phyloP scores from a whole-genome alignment of 2,113 vertebrate genomes.

The Sturnus vulgaris region DNA sequence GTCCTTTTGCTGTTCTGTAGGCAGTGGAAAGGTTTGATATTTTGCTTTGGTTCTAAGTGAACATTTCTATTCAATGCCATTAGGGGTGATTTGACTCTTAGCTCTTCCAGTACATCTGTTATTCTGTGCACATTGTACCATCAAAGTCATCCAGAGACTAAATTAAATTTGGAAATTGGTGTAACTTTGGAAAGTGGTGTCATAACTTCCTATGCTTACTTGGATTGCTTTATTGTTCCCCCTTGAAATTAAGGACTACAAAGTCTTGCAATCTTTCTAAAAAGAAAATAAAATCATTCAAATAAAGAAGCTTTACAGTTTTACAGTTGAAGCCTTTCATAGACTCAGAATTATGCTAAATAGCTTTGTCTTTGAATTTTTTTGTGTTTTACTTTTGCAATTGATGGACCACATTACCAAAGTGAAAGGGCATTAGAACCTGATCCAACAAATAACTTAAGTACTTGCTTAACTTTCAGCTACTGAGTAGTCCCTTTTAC shows the following conservation, averaged over 20 bases:
- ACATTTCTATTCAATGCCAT: not conserved
- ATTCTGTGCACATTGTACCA: not conserved
- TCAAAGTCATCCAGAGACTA: not conserved
- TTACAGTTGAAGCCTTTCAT: not conserved
- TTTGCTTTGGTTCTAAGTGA: not conserved
- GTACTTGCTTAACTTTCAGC: slow-evolving; percentile 11
- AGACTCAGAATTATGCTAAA: not conserved
- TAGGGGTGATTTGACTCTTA: not conserved
- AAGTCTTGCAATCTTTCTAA: not conserved
- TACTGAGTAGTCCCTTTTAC: not conserved
- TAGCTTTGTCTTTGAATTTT: not conserved
- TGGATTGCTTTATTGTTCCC: not conserved
- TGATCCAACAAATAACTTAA: slow-evolving; percentile 13
- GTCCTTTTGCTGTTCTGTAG: not conserved
- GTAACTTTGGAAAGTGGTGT: slow-evolving; percentile 11
- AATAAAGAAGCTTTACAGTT: not conserved
- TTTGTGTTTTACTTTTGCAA: not conserved
- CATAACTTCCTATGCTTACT: not conserved
- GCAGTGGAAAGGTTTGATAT: not conserved
- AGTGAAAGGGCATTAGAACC: slow-evolving; percentile 35
- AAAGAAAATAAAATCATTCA: not conserved
- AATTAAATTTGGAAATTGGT: not conserved
- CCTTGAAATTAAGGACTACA: not conserved
- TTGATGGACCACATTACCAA: not conserved
- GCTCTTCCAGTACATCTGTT: not conserved